Conservation (phyloP, 2,888 invertebrate genomes). For the Aporophyla lueneburgensis region DNA sequence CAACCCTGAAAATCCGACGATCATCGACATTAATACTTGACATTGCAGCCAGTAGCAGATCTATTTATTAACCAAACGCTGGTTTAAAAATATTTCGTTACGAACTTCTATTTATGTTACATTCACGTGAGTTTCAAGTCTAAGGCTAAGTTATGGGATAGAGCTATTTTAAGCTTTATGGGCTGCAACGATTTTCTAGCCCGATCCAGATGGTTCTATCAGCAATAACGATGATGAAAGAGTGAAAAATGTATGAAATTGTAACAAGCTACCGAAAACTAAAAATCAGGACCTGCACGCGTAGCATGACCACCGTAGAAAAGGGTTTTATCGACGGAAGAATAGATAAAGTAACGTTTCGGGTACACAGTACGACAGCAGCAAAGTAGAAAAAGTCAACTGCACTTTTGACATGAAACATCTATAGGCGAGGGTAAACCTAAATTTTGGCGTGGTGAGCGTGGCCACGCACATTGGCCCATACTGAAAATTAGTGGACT, state of each 20-base stretch:
- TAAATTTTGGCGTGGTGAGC: too few species aligned
- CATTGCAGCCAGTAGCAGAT: conserved; percentile 39
- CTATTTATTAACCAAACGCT: conserved; percentile 18
- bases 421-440: too few species aligned
- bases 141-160: conserved; percentile 12
- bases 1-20: conserved; percentile 19
- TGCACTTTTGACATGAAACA: too few species aligned
- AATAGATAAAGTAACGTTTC: too few species aligned
- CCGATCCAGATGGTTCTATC: neutral
- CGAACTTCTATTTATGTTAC: conserved; percentile 31
- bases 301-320: too few species aligned
- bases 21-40: conserved; percentile 43
- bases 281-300: too few species aligned
- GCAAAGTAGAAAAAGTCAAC: too few species aligned
- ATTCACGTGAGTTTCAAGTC: conserved; percentile 31
- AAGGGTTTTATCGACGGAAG: too few species aligned
- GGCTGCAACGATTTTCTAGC: neutral
- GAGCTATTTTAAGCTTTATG: neutral
- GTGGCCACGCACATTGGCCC: too few species aligned
- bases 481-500: too few species aligned
- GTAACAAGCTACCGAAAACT: neutral
- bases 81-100: conserved; percentile 36
- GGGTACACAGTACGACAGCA: too few species aligned
- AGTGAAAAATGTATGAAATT: neutral
- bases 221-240: neutral